Percentiles rank a stretch among this genome's conserved stretches.
Conservation (phyloP, 2,113 vertebrate species). For the Neofelis nebulosa region DNA sequence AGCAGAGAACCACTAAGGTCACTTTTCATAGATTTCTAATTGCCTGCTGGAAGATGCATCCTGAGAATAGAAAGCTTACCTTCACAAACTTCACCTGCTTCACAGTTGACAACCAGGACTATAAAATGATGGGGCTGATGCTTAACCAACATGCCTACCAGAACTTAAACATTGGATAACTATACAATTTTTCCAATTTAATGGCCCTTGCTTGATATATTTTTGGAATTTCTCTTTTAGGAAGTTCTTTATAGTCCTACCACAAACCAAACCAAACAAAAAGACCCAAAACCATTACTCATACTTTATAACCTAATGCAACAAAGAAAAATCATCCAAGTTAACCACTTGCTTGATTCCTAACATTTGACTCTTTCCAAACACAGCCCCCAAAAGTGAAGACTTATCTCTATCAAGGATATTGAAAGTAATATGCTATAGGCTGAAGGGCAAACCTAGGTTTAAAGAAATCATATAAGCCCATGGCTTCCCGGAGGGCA, state of each 20-base stretch:
- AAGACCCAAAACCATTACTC: background rate
- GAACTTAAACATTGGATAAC: background rate
- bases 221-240: constrained; percentile 15
- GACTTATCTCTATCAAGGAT: background rate
- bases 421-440: background rate
- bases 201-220: background rate
- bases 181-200: background rate
- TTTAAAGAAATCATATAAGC: constrained; percentile 19
- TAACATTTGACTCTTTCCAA: constrained; percentile 20
- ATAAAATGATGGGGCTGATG: background rate
- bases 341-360: background rate
- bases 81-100: background rate
- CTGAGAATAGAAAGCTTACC: background rate
- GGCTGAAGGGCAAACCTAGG: background rate
- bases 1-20: constrained; percentile 5
- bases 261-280: background rate
- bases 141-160: background rate
- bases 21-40: background rate
- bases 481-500: background rate
- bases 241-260: background rate
- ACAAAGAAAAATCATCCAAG: background rate
- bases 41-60: background rate
- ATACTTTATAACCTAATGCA: background rate
- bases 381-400: constrained; percentile 9
- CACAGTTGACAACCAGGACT: background rate